Evolutionary conservation across 2,797 vertebrate species (phyloP).

Genomic region (Lacerta bilineata): DNA sequence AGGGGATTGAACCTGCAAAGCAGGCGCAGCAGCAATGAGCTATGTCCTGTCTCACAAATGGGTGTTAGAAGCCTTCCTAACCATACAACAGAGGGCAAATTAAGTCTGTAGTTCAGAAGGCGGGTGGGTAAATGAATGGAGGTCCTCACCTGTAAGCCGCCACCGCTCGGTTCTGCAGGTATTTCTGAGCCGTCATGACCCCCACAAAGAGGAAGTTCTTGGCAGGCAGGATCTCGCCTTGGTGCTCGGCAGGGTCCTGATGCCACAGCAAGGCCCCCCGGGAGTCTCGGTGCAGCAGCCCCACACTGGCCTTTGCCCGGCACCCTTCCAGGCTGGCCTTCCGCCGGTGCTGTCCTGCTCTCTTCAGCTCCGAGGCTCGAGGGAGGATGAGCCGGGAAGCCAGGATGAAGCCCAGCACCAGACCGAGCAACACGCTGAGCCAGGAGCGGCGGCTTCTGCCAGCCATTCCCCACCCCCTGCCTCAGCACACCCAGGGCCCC

Average conservation of each 20-base stretch:
- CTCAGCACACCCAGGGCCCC: slow-evolving; percentile 68
- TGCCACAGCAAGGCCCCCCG: slow-evolving; percentile 46
- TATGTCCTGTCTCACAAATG: background rate
- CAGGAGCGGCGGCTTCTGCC: slow-evolving; percentile 92
- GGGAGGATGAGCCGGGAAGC: slow-evolving; percentile 93
- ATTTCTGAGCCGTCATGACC: slow-evolving; percentile 98
- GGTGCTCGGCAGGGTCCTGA: slow-evolving; percentile 46
- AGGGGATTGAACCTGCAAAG: too few relatives aligned
- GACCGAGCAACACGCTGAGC: slow-evolving; percentile 93
- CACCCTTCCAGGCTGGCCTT: slow-evolving; percentile 76
- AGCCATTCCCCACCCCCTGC: slow-evolving; percentile 85
- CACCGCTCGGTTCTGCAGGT: slow-evolving; percentile 93
- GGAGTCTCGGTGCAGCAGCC: slow-evolving; percentile 25
- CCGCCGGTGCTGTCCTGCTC: slow-evolving; percentile 83
- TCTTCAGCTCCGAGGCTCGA: slow-evolving; percentile 88
- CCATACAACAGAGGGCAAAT: too few relatives aligned
- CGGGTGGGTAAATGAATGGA: too few relatives aligned
- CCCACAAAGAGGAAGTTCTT: slow-evolving; percentile 92
- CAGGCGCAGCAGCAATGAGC: too few relatives aligned
- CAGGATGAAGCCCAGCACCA: slow-evolving; percentile 94
- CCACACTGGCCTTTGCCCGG: slow-evolving; percentile 73
- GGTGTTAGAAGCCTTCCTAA: background rate
- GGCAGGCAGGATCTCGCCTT: slow-evolving; percentile 75
- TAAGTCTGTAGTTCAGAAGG: background rate
- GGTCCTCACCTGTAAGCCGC: slow-evolving; percentile 90